These are phyloP conservation scores for Catocala nupta DNA, from an alignment of 2,888 invertebrate species.

Conservation along the genomic window DNA sequence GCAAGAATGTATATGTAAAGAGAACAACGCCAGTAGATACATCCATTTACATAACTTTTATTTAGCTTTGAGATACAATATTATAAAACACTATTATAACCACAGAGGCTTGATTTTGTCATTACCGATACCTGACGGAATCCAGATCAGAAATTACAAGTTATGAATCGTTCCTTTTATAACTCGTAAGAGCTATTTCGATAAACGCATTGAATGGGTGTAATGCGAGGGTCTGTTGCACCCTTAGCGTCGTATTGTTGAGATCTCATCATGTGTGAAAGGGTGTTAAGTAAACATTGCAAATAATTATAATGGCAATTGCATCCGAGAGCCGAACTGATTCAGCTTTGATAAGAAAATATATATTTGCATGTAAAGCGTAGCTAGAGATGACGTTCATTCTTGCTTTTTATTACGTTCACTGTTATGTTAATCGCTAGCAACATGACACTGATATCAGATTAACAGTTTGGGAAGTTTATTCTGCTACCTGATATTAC, in stretches of 20 bases:
- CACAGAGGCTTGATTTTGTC: not conserved
- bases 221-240: conserved; percentile 57
- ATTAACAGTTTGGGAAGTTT: conserved; percentile 75
- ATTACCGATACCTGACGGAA: not conserved
- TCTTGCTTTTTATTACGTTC: conserved; percentile 73
- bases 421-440: conserved; percentile 82
- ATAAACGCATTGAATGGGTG: conserved; percentile 61
- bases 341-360: conserved; percentile 79
- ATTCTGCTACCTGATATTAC: conserved; percentile 56
- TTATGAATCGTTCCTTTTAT: conserved; percentile 52
- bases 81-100: too few relatives aligned
- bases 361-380: conserved; percentile 83
- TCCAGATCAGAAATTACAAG: conserved; percentile 32
- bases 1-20: conserved; percentile 10
- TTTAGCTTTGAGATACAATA: not conserved
- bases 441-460: conserved; percentile 86
- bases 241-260: conserved; percentile 72
- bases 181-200: conserved; percentile 63
- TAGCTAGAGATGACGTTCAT: conserved; percentile 72
- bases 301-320: conserved; percentile 86
- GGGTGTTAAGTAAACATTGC: conserved; percentile 88
- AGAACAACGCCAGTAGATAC: not conserved
- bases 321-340: conserved; percentile 74
- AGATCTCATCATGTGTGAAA: conserved; percentile 86
- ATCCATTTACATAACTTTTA: not conserved